Evolutionary conservation across 2,888 invertebrate species (phyloP), one percentile per base, ranked within the genome.

Genomic region (Aradus depressus): DNA sequence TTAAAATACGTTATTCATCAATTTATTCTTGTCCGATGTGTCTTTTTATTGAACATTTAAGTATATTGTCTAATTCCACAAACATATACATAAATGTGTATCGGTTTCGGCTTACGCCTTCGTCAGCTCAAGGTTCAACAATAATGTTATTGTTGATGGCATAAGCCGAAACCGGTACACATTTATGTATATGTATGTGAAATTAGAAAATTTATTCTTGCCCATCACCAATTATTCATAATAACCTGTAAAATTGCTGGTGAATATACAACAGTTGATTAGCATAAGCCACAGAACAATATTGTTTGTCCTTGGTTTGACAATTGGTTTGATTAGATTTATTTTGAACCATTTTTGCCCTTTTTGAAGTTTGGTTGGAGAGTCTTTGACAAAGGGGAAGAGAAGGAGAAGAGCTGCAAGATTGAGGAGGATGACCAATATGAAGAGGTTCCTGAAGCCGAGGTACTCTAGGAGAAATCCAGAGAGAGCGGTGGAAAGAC

Each of bases 251-350:
- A 28, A 5, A 10, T 26, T 6, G 22, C 25, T 28, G 12, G 22
- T 25, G 5, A 42, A 26, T 4, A 22, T 22, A 10, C 42, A 42
- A 25, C 21, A 42, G 18, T 16, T 22, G 28, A 25, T 22, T 0
- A 42, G 12, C 42, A 42, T 42, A 5, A 42, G 18, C 42, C 42
- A 42, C 25, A 42, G 18, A n/a, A 42, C 28, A 2, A 16, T 16
- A 19, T 12, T 42, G 26, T 42, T 42, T 12, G 25, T 25, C 19
- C 42, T 42, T 25, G n/a, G 25, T 23, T 25, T 42, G 22, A 42
- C 4, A 16, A 22, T 14, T n/a, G 42, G 28, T 14, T 26, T 25
- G 16, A 42, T 19, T 14, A 26, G 39, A 1, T 22, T 21, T n/a
- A 39, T 23, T 16, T 23, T 42, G 18, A 18, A 2, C 4, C 1